These are phyloP conservation scores for Oceanodroma leucorhoa DNA, from an alignment of 2,797 vertebrate species.

Conservation along the genomic window DNA sequence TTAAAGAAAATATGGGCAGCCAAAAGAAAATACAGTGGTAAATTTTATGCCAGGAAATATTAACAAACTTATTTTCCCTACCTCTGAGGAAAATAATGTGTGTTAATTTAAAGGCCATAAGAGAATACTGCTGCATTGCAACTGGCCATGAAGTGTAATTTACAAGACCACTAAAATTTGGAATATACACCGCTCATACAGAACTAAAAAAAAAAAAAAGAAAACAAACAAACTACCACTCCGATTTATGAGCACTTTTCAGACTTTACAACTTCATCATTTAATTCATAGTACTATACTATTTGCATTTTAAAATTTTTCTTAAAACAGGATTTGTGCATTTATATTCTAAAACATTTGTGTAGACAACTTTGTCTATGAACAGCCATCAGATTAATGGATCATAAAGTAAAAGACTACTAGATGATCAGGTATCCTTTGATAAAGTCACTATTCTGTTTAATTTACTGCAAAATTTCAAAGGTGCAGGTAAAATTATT, in stretches of 20 bases:
- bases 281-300: background rate
- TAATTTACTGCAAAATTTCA: constrained; percentile 11
- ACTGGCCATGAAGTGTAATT: background rate
- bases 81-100: background rate
- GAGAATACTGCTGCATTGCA: background rate
- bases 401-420: background rate
- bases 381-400: background rate
- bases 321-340: background rate
- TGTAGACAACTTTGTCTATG: background rate
- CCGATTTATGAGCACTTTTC: background rate
- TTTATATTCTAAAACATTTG: background rate
- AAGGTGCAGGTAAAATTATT: background rate
- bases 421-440: background rate
- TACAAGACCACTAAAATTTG: constrained; percentile 13
- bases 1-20: background rate
- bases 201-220: background rate
- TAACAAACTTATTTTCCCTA: constrained; percentile 15
- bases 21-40: background rate
- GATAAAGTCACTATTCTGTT: background rate
- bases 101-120: constrained; percentile 30
- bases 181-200: background rate
- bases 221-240: background rate
- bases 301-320: background rate
- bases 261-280: background rate
- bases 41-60: constrained; percentile 18